A percentile compares a stretch with the other conserved stretches of the same genome.
Evolutionary conservation across 2,113 vertebrate genomes (phyloP).

Genomic region (Acanthochromis polyacanthus): DNA sequence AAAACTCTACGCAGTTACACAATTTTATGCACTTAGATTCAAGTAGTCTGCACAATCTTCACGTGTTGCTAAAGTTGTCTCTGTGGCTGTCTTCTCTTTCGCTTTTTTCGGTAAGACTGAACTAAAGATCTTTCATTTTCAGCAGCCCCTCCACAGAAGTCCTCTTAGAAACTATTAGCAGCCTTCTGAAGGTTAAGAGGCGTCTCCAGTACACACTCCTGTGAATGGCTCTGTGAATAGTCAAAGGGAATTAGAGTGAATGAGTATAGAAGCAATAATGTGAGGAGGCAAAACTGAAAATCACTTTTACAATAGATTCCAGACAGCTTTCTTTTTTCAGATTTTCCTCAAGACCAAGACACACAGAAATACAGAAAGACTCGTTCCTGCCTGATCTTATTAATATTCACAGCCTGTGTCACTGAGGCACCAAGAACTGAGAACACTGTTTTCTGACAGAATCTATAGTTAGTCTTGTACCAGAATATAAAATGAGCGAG

Average conservation of each 20-base stretch:
- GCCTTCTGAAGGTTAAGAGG: constrained; percentile 1
- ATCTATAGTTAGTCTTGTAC: background rate
- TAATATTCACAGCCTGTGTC: constrained; percentile 4
- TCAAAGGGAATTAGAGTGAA: constrained; percentile 7
- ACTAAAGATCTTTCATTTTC: background rate
- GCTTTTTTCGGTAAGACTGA: background rate
- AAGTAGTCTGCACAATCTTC: too few species aligned
- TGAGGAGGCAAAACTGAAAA: background rate
- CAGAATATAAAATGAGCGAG: constrained; percentile 8
- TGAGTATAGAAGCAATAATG: background rate
- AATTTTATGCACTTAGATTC: too few species aligned
- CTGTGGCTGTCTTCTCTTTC: background rate
- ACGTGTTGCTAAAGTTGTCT: too few species aligned
- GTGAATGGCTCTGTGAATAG: background rate
- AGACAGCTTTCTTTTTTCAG: constrained; percentile 6
- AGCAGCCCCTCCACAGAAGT: background rate
- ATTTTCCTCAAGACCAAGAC: background rate
- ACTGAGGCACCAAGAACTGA: background rate
- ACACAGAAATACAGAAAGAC: background rate
- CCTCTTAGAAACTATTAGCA: background rate
- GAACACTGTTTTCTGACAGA: background rate
- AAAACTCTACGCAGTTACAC: too few species aligned
- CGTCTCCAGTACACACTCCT: background rate
- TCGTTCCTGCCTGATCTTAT: background rate
- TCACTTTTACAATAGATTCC: background rate